Evolutionary conservation across 2,797 vertebrate genomes (phyloP).

Genomic region (Hydrophis major): DNA sequence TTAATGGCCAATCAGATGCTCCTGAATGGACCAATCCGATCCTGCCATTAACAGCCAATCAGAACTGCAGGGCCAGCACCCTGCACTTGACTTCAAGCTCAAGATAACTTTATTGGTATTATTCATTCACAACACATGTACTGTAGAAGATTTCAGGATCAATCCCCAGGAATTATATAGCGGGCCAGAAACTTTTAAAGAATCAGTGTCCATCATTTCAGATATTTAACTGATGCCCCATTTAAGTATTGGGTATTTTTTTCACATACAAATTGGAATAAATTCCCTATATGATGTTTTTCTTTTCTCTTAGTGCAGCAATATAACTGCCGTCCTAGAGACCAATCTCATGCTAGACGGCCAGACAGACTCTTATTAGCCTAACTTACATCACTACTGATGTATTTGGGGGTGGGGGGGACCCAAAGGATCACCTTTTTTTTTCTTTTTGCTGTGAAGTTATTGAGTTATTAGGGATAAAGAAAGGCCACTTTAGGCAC

Average conservation of each 20-base stretch:
- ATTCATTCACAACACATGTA: background rate
- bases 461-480: background rate
- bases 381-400: background rate
- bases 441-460: background rate
- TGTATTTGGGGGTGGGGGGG: background rate
- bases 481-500: background rate
- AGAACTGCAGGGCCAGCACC: too few relatives aligned
- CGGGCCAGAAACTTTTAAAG: background rate
- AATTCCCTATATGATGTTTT: background rate
- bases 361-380: background rate
- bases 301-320: background rate
- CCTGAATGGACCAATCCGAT: too few relatives aligned
- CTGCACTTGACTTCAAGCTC: too few relatives aligned
- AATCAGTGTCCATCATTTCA: background rate
- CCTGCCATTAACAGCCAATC: too few relatives aligned
- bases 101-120: too few relatives aligned
- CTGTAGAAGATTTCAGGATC: background rate
- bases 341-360: background rate
- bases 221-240: background rate
- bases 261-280: background rate
- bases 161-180: too few relatives aligned
- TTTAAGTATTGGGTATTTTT: background rate
- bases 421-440: background rate
- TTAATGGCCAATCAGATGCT: too few relatives aligned
- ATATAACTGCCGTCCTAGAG: background rate